Base-by-base conservation (phyloP, 2,888 invertebrate species). In the Asteroscopus sphinx region DNA sequence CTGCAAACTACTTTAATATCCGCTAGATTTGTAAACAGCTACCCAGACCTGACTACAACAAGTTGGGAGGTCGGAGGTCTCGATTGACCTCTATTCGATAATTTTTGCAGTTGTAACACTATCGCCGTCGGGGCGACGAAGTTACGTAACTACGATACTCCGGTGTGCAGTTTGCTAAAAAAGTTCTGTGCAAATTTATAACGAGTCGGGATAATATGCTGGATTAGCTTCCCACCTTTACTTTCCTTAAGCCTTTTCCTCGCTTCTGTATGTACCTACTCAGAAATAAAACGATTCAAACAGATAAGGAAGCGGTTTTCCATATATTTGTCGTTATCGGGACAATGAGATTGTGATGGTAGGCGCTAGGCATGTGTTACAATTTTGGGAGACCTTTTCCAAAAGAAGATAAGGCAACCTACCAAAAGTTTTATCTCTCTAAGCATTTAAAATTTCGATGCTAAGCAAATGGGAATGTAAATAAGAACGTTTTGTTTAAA, bases 151-250 rank as follows among this genome's bases (percentile, higher is more conserved):
- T 45, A 51, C 32, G 45, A 55, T 52, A 49, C 67, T 58, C 54
- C 36, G 15, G 56, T 42, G 53, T 60, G 66, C 60, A 68, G 41
- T 69, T 62, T 62, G 47, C 35, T 67, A 33, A 71, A 71, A 79
- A 76, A 76, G 60, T 75, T 78, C 33, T 41, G 42, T 41, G 60
- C 55, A 71, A 75, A 76, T 68, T 65, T 60, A 70, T 75, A 80
- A 77, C 67, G 60, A 77, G 68, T 69, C 64, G 55, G 62, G 47
- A 63, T 76, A 77, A 59, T 80, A 65, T 67, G 66, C 57, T 54
- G 62, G 68, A 71, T 79, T 73, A 68, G 64, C 68, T 72, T 66
- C 35, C 32, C 47, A 69, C 64, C 66, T 76, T 63, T 47, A 44
- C 48, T 59, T 58, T 64, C 58, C 47, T 59, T 37, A 60, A 61